These are phyloP conservation scores for Centroberyx gerrardi DNA, from an alignment of 2,797 vertebrate genomes.

Conservation along the genomic window DNA sequence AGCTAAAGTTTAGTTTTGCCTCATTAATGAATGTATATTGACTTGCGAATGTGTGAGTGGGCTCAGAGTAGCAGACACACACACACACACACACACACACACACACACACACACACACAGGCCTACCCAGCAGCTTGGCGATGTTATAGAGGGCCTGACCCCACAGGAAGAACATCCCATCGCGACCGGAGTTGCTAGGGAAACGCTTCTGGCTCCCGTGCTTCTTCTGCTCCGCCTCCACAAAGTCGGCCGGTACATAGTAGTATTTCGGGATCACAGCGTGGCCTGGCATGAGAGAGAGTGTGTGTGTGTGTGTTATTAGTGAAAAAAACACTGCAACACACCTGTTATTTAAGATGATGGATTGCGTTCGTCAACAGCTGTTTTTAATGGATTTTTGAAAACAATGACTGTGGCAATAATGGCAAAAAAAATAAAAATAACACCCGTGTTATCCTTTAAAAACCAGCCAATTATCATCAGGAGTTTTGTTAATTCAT, in stretches of 20 bases:
- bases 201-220: constrained; percentile 96
- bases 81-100: constrained; percentile 5
- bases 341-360: too few species aligned
- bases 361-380: too few species aligned
- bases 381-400: too few species aligned
- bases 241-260: constrained; percentile 95
- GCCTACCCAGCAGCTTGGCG: constrained; percentile 93
- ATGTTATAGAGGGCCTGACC: constrained; percentile 96
- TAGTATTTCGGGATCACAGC: constrained; percentile 95
- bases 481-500: constrained; percentile 51
- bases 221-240: constrained; percentile 92
- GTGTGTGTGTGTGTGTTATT: neutral
- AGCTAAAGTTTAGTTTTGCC: constrained; percentile 1
- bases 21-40: constrained; percentile 5
- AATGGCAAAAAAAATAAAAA: too few species aligned
- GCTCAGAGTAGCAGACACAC: neutral
- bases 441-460: constrained; percentile 15
- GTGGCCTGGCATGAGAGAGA: constrained; percentile 83
- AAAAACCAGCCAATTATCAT: constrained; percentile 52
- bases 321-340: too few species aligned
- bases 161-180: constrained; percentile 95
- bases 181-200: constrained; percentile 94
- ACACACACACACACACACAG: constrained; percentile 13
- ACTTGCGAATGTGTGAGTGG: neutral
- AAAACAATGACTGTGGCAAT: too few species aligned